Evolutionary conservation across 2,888 invertebrate species (phyloP), one percentile per base, ranked within the genome.

Genomic region (Hypsopygia costalis): DNA sequence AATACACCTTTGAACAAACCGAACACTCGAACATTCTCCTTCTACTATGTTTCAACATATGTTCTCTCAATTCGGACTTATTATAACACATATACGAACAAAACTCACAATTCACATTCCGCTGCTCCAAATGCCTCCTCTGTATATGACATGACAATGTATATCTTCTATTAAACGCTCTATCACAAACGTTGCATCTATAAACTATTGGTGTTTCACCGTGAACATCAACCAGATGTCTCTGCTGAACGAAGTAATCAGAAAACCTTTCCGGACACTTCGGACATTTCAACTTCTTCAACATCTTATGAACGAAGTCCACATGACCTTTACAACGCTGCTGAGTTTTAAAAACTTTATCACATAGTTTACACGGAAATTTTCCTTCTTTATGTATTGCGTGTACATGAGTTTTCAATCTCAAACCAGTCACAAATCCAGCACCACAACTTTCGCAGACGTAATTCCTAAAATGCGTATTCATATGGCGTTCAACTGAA

Each of bases 401-500:
- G 41, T 77, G 70, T 0, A 59, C 48, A 16, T 83, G 83, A 0
- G 75, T 73, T 50, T 79, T 80, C 1, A 83, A 30, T 2, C 74
- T 49, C 21, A 77, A 70, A 43, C 68, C 74, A 0, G 81, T 82
- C 0, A 81, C 69, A 25, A 80, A 86, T 0, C 85, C 85, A 0
- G 74, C 58, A 0, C 81, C 85, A n/a, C 85, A 85, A 1, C 74
- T 69, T 1, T 70, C 66, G 36, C 85, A 85, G 0, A 82, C 70
- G 11, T 74, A 80, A 10, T 83, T 83, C 10, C 80, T 69, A 39
- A 63, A 85, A 46, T 86, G 86, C 0, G 70, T 67, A 6, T 85
- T 86, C 86, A 86, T 86, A 42, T 86, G 86, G 0, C 77, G 41
- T 22, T 82, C 83, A 0, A 81, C 75, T 0, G 82, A 69, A 0